Evolutionary conservation across 2,797 vertebrate genomes (phyloP).

Genomic region (Paramormyrops hopkinsi): DNA sequence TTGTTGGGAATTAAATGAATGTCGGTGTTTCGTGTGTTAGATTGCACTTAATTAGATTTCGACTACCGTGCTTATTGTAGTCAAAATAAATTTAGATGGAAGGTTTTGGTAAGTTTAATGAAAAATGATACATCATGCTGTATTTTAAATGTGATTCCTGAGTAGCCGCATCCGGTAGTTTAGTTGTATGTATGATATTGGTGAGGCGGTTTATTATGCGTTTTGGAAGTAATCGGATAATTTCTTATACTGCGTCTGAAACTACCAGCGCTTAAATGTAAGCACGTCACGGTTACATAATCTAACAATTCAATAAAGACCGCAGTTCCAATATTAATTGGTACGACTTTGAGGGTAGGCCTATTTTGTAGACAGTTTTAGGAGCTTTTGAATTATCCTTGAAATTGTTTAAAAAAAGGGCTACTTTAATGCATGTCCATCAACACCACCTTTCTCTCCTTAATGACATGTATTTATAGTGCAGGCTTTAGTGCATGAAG

Average conservation of each 20-base stretch:
- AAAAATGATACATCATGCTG: neutral
- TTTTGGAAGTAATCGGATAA: neutral
- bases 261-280: neutral
- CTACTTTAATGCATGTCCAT: neutral
- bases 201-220: neutral
- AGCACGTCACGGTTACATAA: neutral
- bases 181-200: neutral
- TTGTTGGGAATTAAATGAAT: conserved; percentile 4
- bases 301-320: neutral
- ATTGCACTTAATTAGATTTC: neutral
- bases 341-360: neutral
- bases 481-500: neutral
- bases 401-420: neutral
- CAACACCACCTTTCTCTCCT: neutral
- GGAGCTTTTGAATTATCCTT: neutral
- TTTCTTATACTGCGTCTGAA: neutral
- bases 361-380: neutral
- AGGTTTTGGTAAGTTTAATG: neutral
- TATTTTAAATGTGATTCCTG: neutral
- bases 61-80: neutral
- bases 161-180: neutral
- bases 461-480: neutral
- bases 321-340: neutral
- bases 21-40: neutral
- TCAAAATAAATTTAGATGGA: neutral